Evolutionary conservation across 2,888 invertebrate genomes (phyloP), one percentile per base, ranked within the genome.

Genomic region (Callimorpha dominula): DNA sequence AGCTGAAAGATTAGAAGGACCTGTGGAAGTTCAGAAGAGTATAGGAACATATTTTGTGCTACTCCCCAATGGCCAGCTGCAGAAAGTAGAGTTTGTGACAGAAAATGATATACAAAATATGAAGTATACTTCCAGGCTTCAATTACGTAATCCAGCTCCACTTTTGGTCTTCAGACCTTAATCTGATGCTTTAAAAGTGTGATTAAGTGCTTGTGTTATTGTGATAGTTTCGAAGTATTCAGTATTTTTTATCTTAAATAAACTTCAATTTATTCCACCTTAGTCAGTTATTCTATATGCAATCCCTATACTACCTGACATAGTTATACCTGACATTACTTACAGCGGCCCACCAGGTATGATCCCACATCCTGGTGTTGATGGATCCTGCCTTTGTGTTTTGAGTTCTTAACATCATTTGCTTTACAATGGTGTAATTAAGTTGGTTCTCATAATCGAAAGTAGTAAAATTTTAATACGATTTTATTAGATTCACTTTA

Each of bases 41-140:
- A 91, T 92, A 49, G 97, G 97, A 7, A 93, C 96, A 17, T 97
- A 97, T 88, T 97, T 96, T 87, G 94, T 97, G 7, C 94, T 97
- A 60, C 94, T 97, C 78, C 97, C 97, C 0, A 96, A 96, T 78
- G 97, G 97, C 8, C 93, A 96, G 76, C 90, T 97, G 52, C 97
- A 97, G 85, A 96, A 95, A 75, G 96, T 97, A 49, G 93, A 95
- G 75, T 97, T 97, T 84, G 90, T 95, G 74, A 96, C 96, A 0
- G 92, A 93, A 76, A 94, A 92, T 79, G 94, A 94, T 69, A 80
- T 93, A 2, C 92, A 88, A 92, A 96, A 97, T 60, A 97, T 97
- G 97, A 96, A 95, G 73, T 96, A 96, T 76, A 95, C 96, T 0
- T 97, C 97, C 0, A 94, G 95, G 71, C 92, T 97, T 68, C 96